Percentiles rank a stretch among this genome's conserved stretches.
Evolutionary conservation across 2,113 vertebrate species (phyloP).

Genomic region (Peromyscus maniculatus): DNA sequence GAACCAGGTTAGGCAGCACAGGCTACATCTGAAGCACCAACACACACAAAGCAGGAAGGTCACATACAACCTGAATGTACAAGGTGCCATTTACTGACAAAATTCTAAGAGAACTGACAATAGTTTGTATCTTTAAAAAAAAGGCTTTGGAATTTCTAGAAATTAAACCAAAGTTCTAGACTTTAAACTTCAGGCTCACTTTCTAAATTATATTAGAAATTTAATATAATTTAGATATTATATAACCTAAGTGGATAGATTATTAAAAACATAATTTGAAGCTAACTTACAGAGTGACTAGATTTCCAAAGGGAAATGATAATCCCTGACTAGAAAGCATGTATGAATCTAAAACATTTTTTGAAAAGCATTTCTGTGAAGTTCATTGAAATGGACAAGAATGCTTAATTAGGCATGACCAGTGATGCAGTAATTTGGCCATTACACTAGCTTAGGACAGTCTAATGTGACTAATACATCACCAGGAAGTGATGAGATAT

Average conservation of each 20-base stretch:
- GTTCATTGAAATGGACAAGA: not conserved
- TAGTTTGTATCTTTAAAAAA: not conserved
- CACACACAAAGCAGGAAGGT: not conserved
- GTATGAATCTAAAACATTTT: slow-evolving; percentile 10
- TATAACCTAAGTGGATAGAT: not conserved
- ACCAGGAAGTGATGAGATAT: not conserved
- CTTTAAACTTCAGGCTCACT: not conserved
- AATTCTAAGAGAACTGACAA: not conserved
- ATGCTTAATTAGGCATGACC: not conserved
- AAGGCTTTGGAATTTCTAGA: not conserved
- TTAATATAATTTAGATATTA: too few relatives aligned
- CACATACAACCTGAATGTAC: not conserved
- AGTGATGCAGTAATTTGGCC: not conserved
- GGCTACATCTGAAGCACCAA: fast-evolving
- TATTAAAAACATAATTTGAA: slow-evolving; percentile 4
- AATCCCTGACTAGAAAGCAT: not conserved
- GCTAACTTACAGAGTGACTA: slow-evolving; percentile 26
- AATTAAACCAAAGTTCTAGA: not conserved
- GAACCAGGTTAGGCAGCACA: not conserved
- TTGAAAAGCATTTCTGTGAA: not conserved
- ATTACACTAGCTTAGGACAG: not conserved
- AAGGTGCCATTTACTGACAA: not conserved
- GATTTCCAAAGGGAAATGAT: slow-evolving; percentile 40
- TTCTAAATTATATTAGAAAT: too few relatives aligned
- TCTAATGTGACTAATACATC: not conserved